Base-by-base conservation (phyloP, 2,797 vertebrate species). In the Typhlichthys eigenmanni region DNA sequence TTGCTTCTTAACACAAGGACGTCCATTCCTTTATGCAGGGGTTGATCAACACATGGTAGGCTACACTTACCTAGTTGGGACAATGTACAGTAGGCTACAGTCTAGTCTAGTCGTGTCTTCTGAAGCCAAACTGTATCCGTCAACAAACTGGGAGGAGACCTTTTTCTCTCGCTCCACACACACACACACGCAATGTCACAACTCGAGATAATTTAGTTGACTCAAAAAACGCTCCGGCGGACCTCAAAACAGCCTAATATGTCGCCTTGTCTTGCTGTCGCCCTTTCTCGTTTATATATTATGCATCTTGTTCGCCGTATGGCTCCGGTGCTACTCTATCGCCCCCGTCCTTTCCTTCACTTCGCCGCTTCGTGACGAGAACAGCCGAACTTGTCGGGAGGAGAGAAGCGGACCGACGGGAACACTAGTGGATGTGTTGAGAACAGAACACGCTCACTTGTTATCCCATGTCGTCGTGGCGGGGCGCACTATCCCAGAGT, bases 91-190 rank as follows among this genome's bases (percentile, higher is more conserved):
- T 68, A 76, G 51, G 55, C 71, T 78, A 54, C 65, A 74, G 61
- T 73, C 78, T 47, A 57, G 74, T 76, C 58, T 32, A 5, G 75
- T 55, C 60, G 77, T 17, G 77, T 81, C 79, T 78, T 72, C 71
- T 62, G 72, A 55, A 80, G 76, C 71, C 72, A 32, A 78, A 74
- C 63, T 65, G 84, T 78, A 68, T 87, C 88, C 85, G 89, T 83
- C 86, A 85, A 85, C 84, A 87, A 67, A 66, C 80, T 80, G 86
- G 87, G 84, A 88, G 88, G 85, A 83, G 85, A 88, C 82, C 80
- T 80, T 74, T 82, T 61, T 72, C 77, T 65, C 64, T 66, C 75
- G 70, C 55, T 66, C 84, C n/a, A n/a, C n/a, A n/a, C n/a, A n/a
- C 78, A 17, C 63, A 72, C 24, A 63, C 74, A 72, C 73, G 76